Evolutionary conservation across 2,113 vertebrate genomes (phyloP), one percentile per base, ranked within the genome.

Genomic region (Addax nasomaculatus): DNA sequence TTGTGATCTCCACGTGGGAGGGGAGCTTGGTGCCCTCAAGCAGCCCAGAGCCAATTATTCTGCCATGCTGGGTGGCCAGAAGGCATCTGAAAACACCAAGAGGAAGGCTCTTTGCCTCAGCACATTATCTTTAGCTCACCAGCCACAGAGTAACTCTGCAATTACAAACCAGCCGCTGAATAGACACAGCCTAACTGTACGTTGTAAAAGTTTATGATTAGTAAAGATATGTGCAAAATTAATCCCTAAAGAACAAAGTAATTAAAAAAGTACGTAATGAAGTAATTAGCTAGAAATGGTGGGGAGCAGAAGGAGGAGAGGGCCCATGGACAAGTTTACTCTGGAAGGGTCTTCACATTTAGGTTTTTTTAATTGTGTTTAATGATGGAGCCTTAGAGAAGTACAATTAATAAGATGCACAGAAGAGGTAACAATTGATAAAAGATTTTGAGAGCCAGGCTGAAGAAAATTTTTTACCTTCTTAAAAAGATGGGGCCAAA

Each of bases 191-290:
- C 98, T 94, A 96, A 96, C 58, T 96, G 64, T 45, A 16, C 4
- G 0, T 62, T 95, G 76, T 96, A 92, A 97, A 98, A 97, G 88
- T 98, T 98, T 97, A 92, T 13, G 19, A 96, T 93, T 97, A 62
- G 8, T 98, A 97, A 95, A 97, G 97, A 93, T 95, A 97, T 51
- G 2, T 88, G 57, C 95, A 98, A 95, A 98, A 98, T 98, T 97
- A 99, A 98, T 98, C 97, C 98, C 97, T 43, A 76, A 94, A 98
- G 98, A 98, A 98, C 95, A 98, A 97, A 98, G 94, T 96, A 94
- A 96, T 98, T 97, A 6, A 0, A 98, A 98, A 98, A 97, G 94
- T 96, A 98, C 92, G 91, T 97, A 98, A 98, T 98, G 97, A 98
- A 98, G 96, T 97, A 96, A 93, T 98, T 98, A 98, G 55, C 97